Base-by-base conservation (phyloP, 1,140 invertebrate genomes). In the Drosophila virilis region DNA sequence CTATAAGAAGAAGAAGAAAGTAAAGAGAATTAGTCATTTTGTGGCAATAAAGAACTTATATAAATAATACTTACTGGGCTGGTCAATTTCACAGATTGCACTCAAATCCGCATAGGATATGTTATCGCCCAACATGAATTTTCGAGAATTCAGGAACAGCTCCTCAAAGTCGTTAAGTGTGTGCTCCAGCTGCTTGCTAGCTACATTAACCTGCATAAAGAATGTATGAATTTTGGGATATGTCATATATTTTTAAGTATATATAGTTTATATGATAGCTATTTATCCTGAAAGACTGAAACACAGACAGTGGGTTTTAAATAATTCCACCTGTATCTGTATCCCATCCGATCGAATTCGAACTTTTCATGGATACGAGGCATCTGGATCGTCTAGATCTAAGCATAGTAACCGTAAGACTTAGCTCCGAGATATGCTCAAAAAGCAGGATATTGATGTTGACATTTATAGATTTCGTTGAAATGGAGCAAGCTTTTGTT, bases 11-110 rank as follows among this genome's bases (percentile, higher is more conserved):
- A 32, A 37, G 7, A 40, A 0, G 3, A 4, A 38, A 12, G 5
- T 12, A 6, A n/a, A 54, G 10, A 15, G 12, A 1, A 37, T 9
- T 6, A 6, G 8, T 9, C n/a, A 35, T 28, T 13, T 10, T 48
- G 7, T 50, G 17, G 38, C 10, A 7, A 6, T 0, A 2, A 2
- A 0, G 33, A 12, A 42, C 1, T 35, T 8, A 3, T 28, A 15
- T 1, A 43, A 6, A 42, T 68, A 51, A 3, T 70, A 93, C 78
- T 95, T 92, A 92, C 93, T 93, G 46, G 96, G 94, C 93, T 98
- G 97, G 92, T 97, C 96, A 37, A 98, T 93, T 93, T 98, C 97
- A 91, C 96, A 97, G 13, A 95, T 94, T 6, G 95, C 96, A 58
- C 97, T 93, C 50, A 98, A 90, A 93, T 98, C 97, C 37, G 97